Evolutionary conservation across 2,113 vertebrate species (phyloP).

Genomic region (Pandion haliaetus): DNA sequence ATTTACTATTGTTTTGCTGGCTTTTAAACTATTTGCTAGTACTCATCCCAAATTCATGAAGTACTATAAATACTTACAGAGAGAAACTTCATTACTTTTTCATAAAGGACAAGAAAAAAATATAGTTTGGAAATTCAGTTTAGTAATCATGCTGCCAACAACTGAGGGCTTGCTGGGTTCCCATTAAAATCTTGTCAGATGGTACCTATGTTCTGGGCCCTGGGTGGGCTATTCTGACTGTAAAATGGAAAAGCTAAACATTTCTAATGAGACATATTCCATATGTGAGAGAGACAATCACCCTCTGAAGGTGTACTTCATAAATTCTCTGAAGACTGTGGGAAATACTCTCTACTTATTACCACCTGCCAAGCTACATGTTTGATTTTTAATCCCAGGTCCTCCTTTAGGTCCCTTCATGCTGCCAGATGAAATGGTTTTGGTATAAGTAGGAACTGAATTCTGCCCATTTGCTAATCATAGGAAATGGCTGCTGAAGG

Average conservation of each 20-base stretch:
- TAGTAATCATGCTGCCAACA: neutral
- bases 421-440: neutral
- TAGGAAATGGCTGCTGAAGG: neutral
- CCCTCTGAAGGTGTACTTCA: neutral
- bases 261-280: neutral
- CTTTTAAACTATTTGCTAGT: conserved; percentile 29
- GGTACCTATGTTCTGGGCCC: neutral
- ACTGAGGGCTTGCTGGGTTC: neutral
- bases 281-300: neutral
- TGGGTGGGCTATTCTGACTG: neutral
- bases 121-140: neutral
- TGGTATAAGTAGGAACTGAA: neutral
- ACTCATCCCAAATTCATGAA: conserved; percentile 60
- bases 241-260: neutral
- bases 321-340: neutral
- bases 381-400: neutral
- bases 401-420: neutral
- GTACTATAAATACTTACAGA: conserved; percentile 36
- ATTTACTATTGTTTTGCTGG: conserved; percentile 22
- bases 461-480: neutral
- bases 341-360: neutral
- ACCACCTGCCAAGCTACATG: neutral
- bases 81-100: conserved; percentile 45
- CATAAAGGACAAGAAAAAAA: conserved; percentile 35
- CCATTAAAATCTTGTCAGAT: neutral